Evolutionary conservation across 2,113 vertebrate genomes (phyloP).

Genomic region (Bagarius yarrelli): DNA sequence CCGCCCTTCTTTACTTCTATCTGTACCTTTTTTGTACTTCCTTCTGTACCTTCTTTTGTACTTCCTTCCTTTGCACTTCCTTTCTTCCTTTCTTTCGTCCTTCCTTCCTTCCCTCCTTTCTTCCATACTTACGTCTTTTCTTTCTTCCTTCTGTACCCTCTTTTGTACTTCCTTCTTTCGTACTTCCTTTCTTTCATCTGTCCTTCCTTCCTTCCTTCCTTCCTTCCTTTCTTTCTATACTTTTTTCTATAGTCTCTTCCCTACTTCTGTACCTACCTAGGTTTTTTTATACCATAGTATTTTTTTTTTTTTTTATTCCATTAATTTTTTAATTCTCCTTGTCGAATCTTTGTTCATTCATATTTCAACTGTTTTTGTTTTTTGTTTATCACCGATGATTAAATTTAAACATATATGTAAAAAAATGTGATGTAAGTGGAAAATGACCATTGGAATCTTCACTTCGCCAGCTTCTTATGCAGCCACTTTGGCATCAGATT

Average conservation of each 20-base stretch:
- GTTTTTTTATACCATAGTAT: no score
- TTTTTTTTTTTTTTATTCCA: no score
- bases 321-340: no score
- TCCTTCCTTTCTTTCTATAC: no score
- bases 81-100: slow-evolving; percentile 16
- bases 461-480: slow-evolving; percentile 50
- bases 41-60: no score
- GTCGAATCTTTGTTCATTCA: no score
- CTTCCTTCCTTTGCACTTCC: not conserved
- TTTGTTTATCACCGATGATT: slow-evolving; percentile 43
- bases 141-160: no score
- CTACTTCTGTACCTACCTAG: no score
- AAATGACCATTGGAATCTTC: slow-evolving; percentile 58
- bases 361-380: no score
- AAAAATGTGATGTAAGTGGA: slow-evolving; percentile 23
- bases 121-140: no score
- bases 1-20: not conserved
- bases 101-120: not conserved
- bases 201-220: no score
- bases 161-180: not conserved
- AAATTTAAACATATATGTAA: not conserved
- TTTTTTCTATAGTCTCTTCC: no score
- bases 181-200: not conserved
- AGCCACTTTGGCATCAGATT: slow-evolving; percentile 48
- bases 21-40: slow-evolving; percentile 34